Evolutionary conservation across 2,797 vertebrate species (phyloP).

Genomic region (Argya squamiceps): DNA sequence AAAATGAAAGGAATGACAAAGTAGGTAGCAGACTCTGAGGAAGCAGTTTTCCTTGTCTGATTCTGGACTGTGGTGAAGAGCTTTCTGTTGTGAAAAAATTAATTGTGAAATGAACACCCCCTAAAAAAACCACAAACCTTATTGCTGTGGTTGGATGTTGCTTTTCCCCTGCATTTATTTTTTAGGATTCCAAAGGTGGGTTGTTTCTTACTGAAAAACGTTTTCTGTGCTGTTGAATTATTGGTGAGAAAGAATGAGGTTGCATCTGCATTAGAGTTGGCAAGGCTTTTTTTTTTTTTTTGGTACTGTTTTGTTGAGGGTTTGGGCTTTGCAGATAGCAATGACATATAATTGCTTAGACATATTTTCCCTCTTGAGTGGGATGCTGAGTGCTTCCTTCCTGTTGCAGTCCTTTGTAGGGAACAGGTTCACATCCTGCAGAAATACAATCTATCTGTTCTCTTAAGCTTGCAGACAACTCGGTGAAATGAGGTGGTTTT

Average conservation of each 20-base stretch:
- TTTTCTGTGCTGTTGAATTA: neutral
- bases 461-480: neutral
- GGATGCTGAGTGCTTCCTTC: neutral
- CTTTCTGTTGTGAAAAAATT: neutral
- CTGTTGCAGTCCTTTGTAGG: neutral
- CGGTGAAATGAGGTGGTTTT: neutral
- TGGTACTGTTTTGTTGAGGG: neutral
- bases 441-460: neutral
- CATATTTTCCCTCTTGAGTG: neutral
- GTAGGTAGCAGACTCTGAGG: neutral
- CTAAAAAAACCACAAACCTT: accelerated
- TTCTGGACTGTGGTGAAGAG: neutral
- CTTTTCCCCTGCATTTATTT: neutral
- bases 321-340: neutral
- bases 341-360: neutral
- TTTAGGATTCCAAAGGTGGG: neutral
- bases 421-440: neutral
- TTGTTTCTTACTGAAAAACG: neutral
- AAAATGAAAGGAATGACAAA: neutral
- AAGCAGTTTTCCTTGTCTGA: neutral
- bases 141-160: neutral
- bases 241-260: neutral
- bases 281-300: neutral
- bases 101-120: neutral
- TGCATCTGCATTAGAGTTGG: neutral